Evolutionary conservation across 2,113 vertebrate species (phyloP).

Genomic region (Apistogramma diplotaenia): DNA sequence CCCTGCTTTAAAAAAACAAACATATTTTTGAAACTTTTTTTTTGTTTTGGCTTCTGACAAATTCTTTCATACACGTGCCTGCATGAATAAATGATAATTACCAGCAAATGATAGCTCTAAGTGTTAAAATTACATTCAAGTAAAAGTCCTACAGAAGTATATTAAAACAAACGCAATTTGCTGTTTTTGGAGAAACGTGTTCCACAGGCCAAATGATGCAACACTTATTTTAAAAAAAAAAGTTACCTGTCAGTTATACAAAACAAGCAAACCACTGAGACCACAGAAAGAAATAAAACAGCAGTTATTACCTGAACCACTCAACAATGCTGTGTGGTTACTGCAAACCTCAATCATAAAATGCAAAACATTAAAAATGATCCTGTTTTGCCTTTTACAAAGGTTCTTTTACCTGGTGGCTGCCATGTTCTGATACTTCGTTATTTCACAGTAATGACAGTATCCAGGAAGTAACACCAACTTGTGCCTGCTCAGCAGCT

Average conservation of each 20-base stretch:
- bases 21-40: no score
- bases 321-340: not conserved
- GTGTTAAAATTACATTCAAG: not conserved
- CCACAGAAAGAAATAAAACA: not conserved
- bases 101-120: not conserved
- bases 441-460: not conserved
- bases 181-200: not conserved
- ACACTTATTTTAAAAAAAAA: not conserved
- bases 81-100: not conserved
- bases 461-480: not conserved
- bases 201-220: not conserved
- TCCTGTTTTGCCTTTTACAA: not conserved
- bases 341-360: not conserved
- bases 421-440: not conserved
- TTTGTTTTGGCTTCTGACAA: not conserved
- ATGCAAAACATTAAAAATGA: not conserved
- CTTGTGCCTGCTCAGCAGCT: not conserved
- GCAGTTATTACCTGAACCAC: not conserved
- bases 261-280: not conserved
- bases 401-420: not conserved
- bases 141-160: not conserved
- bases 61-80: fast-evolving
- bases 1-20: not conserved
- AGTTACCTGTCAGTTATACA: not conserved
- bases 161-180: not conserved